These are phyloP conservation scores for Haliclona indistincta DNA, from an alignment of 37 sponge, comb jelly and placozoan species.

Conservation along the genomic window DNA sequence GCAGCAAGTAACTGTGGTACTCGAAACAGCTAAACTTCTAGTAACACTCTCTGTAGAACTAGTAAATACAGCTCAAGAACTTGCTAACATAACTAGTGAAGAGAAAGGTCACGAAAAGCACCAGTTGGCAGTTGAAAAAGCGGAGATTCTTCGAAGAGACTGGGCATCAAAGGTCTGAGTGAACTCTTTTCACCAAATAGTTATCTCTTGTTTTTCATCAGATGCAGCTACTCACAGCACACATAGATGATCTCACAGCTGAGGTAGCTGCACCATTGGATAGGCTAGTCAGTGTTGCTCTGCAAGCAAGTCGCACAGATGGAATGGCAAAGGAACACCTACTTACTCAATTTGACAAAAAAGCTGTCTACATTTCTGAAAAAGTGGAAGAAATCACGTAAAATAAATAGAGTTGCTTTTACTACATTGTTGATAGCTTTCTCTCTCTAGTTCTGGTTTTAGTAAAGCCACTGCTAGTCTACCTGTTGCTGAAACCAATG, in stretches of 20 bases:
- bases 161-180: conserved; percentile 82
- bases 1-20: conserved; percentile 35
- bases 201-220: neutral
- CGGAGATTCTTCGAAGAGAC: conserved; percentile 67
- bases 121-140: conserved; percentile 49
- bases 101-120: conserved; percentile 11
- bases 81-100: conserved; percentile 14
- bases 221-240: conserved; percentile 81
- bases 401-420: too few species aligned
- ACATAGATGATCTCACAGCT: conserved; percentile 78
- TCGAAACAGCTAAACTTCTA: conserved; percentile 36
- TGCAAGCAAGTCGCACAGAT: conserved; percentile 48
- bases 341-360: conserved; percentile 39
- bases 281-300: conserved; percentile 51
- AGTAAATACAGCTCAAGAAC: conserved; percentile 37
- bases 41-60: conserved; percentile 45
- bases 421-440: too few species aligned
- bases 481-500: neutral
- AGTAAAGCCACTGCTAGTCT: neutral
- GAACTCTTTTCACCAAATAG: neutral
- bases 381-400: conserved; percentile 33
- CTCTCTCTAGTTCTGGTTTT: neutral
- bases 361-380: conserved; percentile 9
- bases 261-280: conserved; percentile 69
- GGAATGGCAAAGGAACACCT: conserved; percentile 56